Conservation (phyloP, 2,113 vertebrate species). For the Protomyctophum bolini region DNA sequence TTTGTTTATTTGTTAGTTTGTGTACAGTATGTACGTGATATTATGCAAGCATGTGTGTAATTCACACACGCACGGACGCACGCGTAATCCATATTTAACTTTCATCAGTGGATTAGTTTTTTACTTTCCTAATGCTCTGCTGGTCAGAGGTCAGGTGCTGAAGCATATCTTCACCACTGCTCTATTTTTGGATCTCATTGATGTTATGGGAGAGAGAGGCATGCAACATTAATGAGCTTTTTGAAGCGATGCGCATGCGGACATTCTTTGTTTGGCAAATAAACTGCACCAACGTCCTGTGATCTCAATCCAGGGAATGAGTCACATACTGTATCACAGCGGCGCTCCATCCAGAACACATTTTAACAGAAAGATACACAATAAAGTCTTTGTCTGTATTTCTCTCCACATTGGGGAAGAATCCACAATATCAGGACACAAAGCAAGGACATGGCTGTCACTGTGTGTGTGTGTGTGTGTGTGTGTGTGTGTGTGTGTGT, state of each 20-base stretch:
- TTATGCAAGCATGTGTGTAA: background rate
- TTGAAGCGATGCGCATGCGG: conserved; percentile 43
- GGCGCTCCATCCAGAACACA: conserved; percentile 39
- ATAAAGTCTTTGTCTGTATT: conserved; percentile 31
- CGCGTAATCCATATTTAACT: conserved; percentile 29
- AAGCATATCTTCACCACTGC: conserved; percentile 15
- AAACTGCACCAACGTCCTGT: conserved; percentile 52
- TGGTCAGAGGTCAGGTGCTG: conserved; percentile 31
- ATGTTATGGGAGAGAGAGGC: conserved; percentile 49
- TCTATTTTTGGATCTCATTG: conserved; percentile 55
- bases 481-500: conserved; percentile 3
- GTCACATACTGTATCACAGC: conserved; percentile 42
- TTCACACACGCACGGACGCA: no score
- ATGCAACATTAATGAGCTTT: conserved; percentile 60
- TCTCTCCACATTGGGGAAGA: background rate
- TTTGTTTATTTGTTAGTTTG: no score
- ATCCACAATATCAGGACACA: conserved; percentile 41
- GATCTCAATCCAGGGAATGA: conserved; percentile 55
- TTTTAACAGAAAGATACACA: conserved; percentile 35
- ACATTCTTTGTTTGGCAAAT: conserved; percentile 45
- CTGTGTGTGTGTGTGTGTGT: conserved; percentile 9
- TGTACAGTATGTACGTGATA: no score
- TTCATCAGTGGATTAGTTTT: conserved; percentile 10
- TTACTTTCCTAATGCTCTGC: conserved; percentile 26
- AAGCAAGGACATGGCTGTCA: conserved; percentile 31